Conservation (phyloP, 1,140 invertebrate species). For the Drosophila murphyi region DNA sequence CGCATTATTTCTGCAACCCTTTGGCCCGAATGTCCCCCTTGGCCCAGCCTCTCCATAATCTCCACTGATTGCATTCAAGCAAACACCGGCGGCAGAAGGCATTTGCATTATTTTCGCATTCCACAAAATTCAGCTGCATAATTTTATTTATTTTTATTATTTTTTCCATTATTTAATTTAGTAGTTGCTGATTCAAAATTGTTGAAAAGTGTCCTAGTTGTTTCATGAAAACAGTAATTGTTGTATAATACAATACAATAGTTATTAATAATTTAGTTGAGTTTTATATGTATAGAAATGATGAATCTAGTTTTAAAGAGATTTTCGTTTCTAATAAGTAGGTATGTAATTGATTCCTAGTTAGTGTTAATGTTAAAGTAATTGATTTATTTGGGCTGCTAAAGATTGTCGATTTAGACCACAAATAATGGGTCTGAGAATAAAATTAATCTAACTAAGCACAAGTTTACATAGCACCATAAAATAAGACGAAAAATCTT, state of each 20-base stretch:
- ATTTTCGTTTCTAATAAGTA: slow-evolving; percentile 20
- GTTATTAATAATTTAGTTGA: slow-evolving; percentile 70
- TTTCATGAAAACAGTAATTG: slow-evolving; percentile 64
- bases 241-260: slow-evolving; percentile 66
- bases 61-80: slow-evolving; percentile 68
- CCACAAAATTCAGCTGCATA: slow-evolving; percentile 62
- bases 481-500: slow-evolving; percentile 28
- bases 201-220: slow-evolving; percentile 44
- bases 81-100: slow-evolving; percentile 69
- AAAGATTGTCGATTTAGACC: slow-evolving; percentile 69
- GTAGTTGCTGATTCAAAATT: slow-evolving; percentile 41
- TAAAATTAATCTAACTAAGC: slow-evolving; percentile 47
- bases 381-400: slow-evolving; percentile 51
- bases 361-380: slow-evolving; percentile 25
- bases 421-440: slow-evolving; percentile 7
- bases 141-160: slow-evolving; percentile 51
- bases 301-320: slow-evolving; percentile 45
- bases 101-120: slow-evolving; percentile 78
- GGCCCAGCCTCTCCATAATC: slow-evolving; percentile 33
- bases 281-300: slow-evolving; percentile 48
- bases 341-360: slow-evolving; percentile 34
- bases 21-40: slow-evolving; percentile 22
- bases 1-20: slow-evolving; percentile 79
- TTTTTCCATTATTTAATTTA: slow-evolving; percentile 59
- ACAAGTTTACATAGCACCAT: slow-evolving; percentile 48